Evolutionary conservation across 2,888 invertebrate species (phyloP).

Genomic region (Polydrusus cervinus): DNA sequence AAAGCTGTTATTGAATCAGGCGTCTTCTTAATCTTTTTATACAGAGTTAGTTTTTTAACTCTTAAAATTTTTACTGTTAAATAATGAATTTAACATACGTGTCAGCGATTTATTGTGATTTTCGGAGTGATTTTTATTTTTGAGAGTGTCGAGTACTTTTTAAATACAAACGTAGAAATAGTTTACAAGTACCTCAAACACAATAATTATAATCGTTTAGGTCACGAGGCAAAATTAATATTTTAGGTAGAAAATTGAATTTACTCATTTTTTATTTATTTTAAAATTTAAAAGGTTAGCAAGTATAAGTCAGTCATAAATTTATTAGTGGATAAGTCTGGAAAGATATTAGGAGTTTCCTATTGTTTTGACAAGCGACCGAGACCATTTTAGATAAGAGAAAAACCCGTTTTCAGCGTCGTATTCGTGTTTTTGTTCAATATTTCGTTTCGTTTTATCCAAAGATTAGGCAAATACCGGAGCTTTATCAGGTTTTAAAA

Average conservation of each 20-base stretch:
- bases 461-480: too few relatives aligned
- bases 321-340: too few relatives aligned
- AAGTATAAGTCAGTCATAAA: not conserved
- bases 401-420: too few relatives aligned
- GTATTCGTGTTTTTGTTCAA: too few relatives aligned
- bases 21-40: too few relatives aligned
- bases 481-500: too few relatives aligned
- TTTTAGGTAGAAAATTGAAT: not conserved
- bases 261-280: conserved; percentile 11
- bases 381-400: too few relatives aligned
- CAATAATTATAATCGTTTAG: not conserved
- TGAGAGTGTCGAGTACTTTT: conserved; percentile 26
- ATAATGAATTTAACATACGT: conserved; percentile 23
- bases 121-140: conserved; percentile 45
- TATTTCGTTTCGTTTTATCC: too few relatives aligned
- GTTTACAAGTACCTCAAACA: conserved; percentile 15
- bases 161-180: conserved; percentile 30
- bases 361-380: too few relatives aligned
- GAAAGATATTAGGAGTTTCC: too few relatives aligned
- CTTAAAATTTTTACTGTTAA: not conserved
- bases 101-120: conserved; percentile 35
- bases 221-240: not conserved
- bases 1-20: too few relatives aligned
- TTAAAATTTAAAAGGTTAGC: not conserved
- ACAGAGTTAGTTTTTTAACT: too few relatives aligned